phyloP scores from a whole-genome alignment of 1,140 invertebrate species.

The Trichogramma pretiosum region DNA sequence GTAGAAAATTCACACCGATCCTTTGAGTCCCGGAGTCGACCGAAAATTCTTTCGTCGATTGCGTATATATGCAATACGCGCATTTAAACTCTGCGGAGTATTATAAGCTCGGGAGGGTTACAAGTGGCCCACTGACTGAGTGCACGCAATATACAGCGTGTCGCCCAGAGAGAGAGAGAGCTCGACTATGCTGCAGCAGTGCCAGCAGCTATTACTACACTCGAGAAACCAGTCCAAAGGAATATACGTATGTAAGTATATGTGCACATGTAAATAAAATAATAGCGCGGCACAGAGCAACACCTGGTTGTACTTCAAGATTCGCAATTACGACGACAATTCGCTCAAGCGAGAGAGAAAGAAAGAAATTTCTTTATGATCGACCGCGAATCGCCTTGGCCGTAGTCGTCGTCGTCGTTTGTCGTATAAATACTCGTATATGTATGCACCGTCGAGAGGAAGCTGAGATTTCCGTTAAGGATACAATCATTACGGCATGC shows the following conservation, averaged over 20 bases:
- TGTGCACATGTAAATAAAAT: too few relatives aligned
- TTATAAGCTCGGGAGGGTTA: too few relatives aligned
- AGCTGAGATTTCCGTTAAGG: constrained; percentile 37
- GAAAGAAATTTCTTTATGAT: constrained; percentile 3
- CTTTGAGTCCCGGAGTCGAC: too few relatives aligned
- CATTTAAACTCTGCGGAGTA: too few relatives aligned
- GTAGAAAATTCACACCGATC: neutral
- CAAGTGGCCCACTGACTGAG: constrained; percentile 19
- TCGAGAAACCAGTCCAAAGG: too few relatives aligned
- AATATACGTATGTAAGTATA: neutral
- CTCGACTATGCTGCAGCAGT: too few relatives aligned
- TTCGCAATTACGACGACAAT: constrained; percentile 36
- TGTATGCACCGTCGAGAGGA: too few relatives aligned
- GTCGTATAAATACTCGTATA: too few relatives aligned
- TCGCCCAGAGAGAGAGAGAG: too few relatives aligned
- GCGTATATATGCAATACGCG: constrained; percentile 1
- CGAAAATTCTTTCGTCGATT: constrained; percentile 5
- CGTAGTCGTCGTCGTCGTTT: neutral
- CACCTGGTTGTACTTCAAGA: constrained; percentile 42
- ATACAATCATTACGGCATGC: constrained; percentile 9
- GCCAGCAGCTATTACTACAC: too few relatives aligned
- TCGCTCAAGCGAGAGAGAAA: neutral
- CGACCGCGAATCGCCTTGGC: neutral
- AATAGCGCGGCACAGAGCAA: too few relatives aligned
- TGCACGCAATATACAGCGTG: too few relatives aligned